phyloP scores from a whole-genome alignment of 2,888 invertebrate species.

The Spisula solida region DNA sequence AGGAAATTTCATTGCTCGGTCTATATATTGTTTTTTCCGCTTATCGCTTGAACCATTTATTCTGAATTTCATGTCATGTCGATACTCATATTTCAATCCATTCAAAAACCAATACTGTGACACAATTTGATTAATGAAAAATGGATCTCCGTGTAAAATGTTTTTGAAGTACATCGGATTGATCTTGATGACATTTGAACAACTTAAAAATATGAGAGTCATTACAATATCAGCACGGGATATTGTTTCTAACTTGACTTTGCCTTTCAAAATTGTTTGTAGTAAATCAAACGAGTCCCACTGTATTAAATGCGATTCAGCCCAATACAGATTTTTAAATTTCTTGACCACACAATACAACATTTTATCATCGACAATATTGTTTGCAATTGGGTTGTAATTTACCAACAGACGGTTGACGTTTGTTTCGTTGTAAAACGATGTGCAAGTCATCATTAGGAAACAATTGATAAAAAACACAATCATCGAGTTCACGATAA shows the following conservation, averaged over 20 bases:
- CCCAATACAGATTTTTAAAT: conserved; percentile 42
- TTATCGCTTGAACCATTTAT: neutral
- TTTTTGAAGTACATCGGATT: conserved; percentile 30
- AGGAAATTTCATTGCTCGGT: neutral
- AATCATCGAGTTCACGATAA: neutral
- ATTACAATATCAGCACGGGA: conserved; percentile 33
- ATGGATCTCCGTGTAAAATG: conserved; percentile 39
- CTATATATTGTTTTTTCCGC: conserved; percentile 42
- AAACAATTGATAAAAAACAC: conserved; percentile 15
- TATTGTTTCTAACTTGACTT: conserved; percentile 13
- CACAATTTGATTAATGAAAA: conserved; percentile 32
- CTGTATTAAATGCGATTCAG: conserved; percentile 1
- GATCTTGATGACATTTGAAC: conserved; percentile 15
- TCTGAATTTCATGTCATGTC: conserved; percentile 26
- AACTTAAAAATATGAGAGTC: conserved; percentile 21
- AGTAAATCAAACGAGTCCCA: conserved; percentile 32
- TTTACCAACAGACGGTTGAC: conserved; percentile 36
- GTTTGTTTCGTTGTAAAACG: conserved; percentile 18
- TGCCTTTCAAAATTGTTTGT: neutral
- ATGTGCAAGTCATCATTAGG: neutral
- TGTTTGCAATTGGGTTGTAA: conserved; percentile 17
- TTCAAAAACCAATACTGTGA: conserved; percentile 40
- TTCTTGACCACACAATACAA: conserved; percentile 19
- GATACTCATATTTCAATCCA: conserved; percentile 18
- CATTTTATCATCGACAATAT: neutral